Base-by-base conservation (phyloP, 2,888 invertebrate species). In the Lacanobia wlatinum region DNA sequence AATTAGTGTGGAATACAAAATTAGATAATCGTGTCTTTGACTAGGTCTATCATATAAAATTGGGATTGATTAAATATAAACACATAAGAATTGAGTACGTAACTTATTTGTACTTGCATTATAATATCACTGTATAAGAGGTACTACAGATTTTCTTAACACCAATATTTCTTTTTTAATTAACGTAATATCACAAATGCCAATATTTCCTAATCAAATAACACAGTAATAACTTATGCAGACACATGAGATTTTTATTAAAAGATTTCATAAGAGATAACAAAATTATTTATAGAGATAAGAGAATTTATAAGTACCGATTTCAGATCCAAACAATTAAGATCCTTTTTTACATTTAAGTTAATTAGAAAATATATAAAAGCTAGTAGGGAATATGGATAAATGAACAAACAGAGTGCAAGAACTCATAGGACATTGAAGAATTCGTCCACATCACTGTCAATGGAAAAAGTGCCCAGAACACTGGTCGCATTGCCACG, bases 111-210 rank as follows among this genome's bases (percentile, higher is more conserved):
- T 56, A 63, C 55, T 52, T 43, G 12, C 40, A 21, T 73, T 34
- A n/a, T n/a, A n/a, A n/a, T n/a, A 58, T 38, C 21, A 61, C 21
- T 48, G 18, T 59, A 46, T 28, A 63, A 70, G 63, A 78, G 43
- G 46, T 53, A 76, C 46, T 63, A 70, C 10, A 18, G 16, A 50
- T 55, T 38, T 9, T 12, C 21, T 10, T 38, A 64, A n/a, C 14
- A 50, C 9, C n/a, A 46, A 10, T 56, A 48, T 65, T 65, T 43
- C 9, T 56, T 34, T 5, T 28, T 2, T 40, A 43, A n/a, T 46
- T 63, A 69, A 69, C 23, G 52, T 82, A 84, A 87, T 87, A 87
- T 85, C 86, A 87, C 87, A 73, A 73, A 71, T 78, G 43, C 34
- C 34, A 60, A 60, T 70, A 48, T 56, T 23, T 52, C 48, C 10